Base-by-base conservation (phyloP, 2,888 invertebrate genomes). In the Emmelina monodactyla region DNA sequence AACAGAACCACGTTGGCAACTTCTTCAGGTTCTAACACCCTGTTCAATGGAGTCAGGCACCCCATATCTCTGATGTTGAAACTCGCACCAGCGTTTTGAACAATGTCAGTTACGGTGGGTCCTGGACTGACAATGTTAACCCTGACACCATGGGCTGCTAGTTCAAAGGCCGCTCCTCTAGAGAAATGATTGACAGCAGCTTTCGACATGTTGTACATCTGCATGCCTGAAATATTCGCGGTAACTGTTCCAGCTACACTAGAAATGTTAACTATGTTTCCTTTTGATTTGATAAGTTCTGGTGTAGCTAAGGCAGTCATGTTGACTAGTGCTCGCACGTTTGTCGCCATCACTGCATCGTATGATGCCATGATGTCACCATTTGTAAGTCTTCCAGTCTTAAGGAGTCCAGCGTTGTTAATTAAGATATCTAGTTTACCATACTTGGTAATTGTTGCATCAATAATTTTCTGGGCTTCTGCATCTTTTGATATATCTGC, bases 121-220 rank as follows among this genome's bases (percentile, higher is more conserved):
- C 90, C 91, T 14, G 90, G 91, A 53, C 86, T 87, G 1, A 89
- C 85, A 28, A 83, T 70, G 56, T 89, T 89, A 0, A 88, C 88
- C 37, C 89, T 65, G 1, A 89, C 84, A n/a, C 59, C 73, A 47
- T 76, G 84, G 0, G 79, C 42, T 14, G 88, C 89, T 22, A 92
- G 62, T 51, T 91, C 95, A 30, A 93, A 60, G 1, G 62, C 63
- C 6, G 43, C 42, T 2, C 45, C 39, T 22, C 47, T 42, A 0
- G 58, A 47, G 15, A 63, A 63, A 25, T 55, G 51, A 33, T 51
- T 42, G 9, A 63, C 11, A 0, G 41, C 58, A 3, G 60, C 59
- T 36, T 62, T 64, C 0, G 60, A 55, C 3, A 43, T 29, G 14
- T 37, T 25, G 16, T 59, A 59, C 0, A 47, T 19, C 9, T 35